Percentiles rank a stretch among this genome's conserved stretches.
Evolutionary conservation across 2,888 invertebrate genomes (phyloP).

Genomic region (Ornithoptera alexandrae): DNA sequence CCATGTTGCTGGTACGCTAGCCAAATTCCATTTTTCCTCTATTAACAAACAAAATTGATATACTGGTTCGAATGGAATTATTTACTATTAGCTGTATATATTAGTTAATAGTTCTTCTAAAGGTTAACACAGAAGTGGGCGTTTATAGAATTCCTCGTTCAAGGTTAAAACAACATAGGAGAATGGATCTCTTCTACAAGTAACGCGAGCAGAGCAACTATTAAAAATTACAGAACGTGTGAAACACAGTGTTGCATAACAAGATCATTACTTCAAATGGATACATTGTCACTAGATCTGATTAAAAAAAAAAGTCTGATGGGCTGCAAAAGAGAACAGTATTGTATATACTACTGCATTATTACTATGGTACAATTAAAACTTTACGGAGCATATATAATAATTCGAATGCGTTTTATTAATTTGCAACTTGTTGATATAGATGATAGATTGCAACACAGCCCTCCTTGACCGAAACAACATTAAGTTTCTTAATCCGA

Average conservation of each 20-base stretch:
- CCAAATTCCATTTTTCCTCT: too few species aligned
- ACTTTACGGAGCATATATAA: neutral
- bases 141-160: conserved; percentile 45
- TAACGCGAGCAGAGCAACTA: conserved; percentile 5
- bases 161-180: conserved; percentile 54
- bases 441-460: conserved; percentile 38
- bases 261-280: neutral
- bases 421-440: conserved; percentile 3
- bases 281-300: conserved; percentile 12
- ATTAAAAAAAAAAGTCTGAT: neutral
- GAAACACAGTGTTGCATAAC: conserved; percentile 13
- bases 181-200: conserved; percentile 47
- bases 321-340: neutral
- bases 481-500: conserved; percentile 42
- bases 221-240: conserved; percentile 19
- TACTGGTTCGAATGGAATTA: too few species aligned
- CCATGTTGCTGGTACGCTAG: too few species aligned
- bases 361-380: neutral
- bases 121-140: conserved; percentile 63
- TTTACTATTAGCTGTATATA: conserved; percentile 15
- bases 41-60: too few species aligned
- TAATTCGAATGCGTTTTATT: neutral
- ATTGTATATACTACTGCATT: neutral
- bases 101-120: conserved; percentile 47
- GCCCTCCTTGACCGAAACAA: conserved; percentile 46